phyloP scores from a whole-genome alignment of 2,888 invertebrate genomes.

The Diplolepis rosae region DNA sequence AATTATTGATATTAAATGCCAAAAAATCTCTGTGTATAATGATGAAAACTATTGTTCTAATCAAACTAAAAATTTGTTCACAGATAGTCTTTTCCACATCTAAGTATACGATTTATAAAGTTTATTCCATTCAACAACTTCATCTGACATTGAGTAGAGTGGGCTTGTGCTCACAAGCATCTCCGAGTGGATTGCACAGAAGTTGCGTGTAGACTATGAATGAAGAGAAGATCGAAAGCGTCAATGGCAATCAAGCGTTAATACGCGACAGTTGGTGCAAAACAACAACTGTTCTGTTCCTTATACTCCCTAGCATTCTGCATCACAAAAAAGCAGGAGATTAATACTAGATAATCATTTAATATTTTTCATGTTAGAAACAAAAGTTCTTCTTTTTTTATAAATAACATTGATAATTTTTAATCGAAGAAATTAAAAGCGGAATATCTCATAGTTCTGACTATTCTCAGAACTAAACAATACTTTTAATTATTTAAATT shows the following conservation, averaged over 20 bases:
- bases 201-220: conserved; percentile 41
- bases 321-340: neutral
- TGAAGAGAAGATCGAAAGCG: conserved; percentile 46
- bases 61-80: no score
- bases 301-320: neutral
- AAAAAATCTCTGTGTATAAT: no score
- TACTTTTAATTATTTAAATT: no score
- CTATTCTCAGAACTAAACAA: no score
- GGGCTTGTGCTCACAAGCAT: conserved; percentile 10
- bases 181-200: conserved; percentile 29
- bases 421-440: neutral
- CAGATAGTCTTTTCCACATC: neutral
- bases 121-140: conserved; percentile 10
- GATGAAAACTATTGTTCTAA: no score
- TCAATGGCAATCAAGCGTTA: conserved; percentile 55
- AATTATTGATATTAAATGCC: no score
- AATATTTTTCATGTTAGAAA: neutral
- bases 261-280: conserved; percentile 55
- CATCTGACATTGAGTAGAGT: conserved; percentile 1
- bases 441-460: neutral
- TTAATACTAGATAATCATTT: neutral
- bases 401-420: no score
- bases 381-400: no score
- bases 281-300: conserved; percentile 26
- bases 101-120: neutral